Evolutionary conservation across 2,797 vertebrate species (phyloP).

Genomic region (Lerista edwardsae): DNA sequence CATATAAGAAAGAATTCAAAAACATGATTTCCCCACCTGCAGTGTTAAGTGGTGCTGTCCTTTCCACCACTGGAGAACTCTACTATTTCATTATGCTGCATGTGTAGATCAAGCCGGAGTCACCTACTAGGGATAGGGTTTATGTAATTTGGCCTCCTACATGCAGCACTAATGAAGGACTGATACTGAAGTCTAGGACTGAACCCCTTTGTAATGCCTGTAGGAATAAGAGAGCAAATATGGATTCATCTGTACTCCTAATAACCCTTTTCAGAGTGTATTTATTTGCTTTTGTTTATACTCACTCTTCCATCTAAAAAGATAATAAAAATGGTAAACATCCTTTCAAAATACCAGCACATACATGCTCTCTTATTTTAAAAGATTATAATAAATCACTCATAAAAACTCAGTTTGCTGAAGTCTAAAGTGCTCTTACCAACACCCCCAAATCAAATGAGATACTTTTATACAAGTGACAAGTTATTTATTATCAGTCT

Average conservation of each 20-base stretch:
- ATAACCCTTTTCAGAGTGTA: neutral
- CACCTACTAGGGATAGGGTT: constrained; percentile 13
- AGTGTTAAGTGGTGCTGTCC: no score
- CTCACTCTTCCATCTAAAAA: no score
- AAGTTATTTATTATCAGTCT: neutral
- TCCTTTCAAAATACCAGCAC: no score
- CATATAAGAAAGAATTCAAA: no score
- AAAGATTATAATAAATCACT: neutral
- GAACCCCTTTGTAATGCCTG: neutral
- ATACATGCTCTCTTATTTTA: no score
- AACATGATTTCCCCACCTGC: no score
- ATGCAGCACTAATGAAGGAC: constrained; percentile 9
- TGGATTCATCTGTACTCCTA: neutral
- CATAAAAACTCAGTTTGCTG: neutral
- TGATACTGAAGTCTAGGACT: neutral
- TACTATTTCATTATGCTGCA: no score
- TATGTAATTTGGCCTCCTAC: constrained; percentile 4
- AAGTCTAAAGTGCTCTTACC: neutral
- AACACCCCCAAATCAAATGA: neutral
- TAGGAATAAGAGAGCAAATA: neutral
- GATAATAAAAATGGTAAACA: no score
- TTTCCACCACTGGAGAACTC: no score
- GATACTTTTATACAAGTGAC: neutral
- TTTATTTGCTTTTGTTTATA: no score
- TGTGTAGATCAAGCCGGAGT: no score